Base-by-base conservation (phyloP, 2,888 invertebrate genomes). In the Tenthredo amoena region DNA sequence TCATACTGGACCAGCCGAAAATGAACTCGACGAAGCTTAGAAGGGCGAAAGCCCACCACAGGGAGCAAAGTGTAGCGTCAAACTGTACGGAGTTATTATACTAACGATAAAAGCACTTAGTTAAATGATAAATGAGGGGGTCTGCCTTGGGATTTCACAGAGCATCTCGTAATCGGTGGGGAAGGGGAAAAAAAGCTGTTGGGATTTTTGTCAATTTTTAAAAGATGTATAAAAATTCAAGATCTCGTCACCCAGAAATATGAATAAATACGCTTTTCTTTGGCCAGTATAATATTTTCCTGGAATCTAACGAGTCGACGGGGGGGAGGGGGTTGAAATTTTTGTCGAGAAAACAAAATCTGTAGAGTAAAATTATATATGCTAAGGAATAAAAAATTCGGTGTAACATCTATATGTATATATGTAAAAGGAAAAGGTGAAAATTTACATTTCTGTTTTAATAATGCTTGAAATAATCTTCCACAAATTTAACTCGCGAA, bases 361-460 rank as follows among this genome's bases (percentile, higher is more conserved):
- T 55, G 3, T n/a, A 4, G n/a, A 31, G 31, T 34, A 31, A 34
- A 68, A 68, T 47, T 47, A 9, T 31, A 9, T 37, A 37, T 34
- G 31, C 21, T 68, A 2, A 68, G 68, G 68, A 34, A 15, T 31
- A 12, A 68, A 15, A 68, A 26, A 26, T 26, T 26, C 26, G 26
- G 26, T 26, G 26, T 26, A 18, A 68, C 6, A 18, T 12, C 34
- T 18, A 10, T 72, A 72, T 18, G 10, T 26, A 26, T 26, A 26
- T 40, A n/a, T n/a, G 4, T 37, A 7, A 10, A 72, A 37, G 10
- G 12, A n/a, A 31, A 37, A 72, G n/a, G 55, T 55, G 2, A 55
- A 55, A 74, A 43, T 26, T 43, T 74, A 40, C 43, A 15, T 74
- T 43, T 21, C 72, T 74, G 43, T 74, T 74, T 74, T 12, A 43